Conservation (phyloP, 2,797 vertebrate species). For the Trachops cirrhosus region DNA sequence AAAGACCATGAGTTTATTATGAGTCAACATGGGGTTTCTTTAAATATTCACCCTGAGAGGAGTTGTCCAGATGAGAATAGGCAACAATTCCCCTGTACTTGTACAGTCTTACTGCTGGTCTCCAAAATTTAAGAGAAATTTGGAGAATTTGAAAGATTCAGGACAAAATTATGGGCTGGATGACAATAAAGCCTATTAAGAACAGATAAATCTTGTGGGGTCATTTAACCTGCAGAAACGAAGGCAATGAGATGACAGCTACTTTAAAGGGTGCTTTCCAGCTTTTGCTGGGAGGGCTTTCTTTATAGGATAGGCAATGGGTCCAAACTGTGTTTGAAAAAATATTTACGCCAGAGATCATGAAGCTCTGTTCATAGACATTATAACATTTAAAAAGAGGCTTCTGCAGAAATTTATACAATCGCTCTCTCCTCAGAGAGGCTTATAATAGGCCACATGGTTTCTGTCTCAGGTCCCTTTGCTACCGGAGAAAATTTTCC, state of each 20-base stretch:
- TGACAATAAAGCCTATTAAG: neutral
- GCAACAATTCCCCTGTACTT: neutral
- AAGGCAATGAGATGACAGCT: neutral
- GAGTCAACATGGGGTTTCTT: neutral
- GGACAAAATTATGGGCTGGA: neutral
- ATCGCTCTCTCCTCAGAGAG: neutral
- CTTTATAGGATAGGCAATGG: neutral
- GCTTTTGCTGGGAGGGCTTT: neutral
- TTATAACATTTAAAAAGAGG: neutral
- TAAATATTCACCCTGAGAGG: neutral
- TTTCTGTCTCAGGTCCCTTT: neutral
- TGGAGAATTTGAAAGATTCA: neutral
- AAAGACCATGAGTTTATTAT: neutral
- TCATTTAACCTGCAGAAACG: slow-evolving; percentile 34
- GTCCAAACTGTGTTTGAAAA: neutral
- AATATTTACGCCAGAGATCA: slow-evolving; percentile 7
- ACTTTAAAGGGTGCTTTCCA: neutral
- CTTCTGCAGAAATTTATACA: neutral
- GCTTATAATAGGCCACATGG: neutral
- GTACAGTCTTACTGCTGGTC: neutral
- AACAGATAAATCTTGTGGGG: neutral
- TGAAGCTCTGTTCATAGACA: neutral
- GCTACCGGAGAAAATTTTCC: neutral
- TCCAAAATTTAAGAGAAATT: neutral
- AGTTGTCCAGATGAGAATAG: neutral